A percentile compares a stretch with the other conserved stretches of the same genome.
phyloP scores from a whole-genome alignment of 2,888 invertebrate species.

The Lordiphosa fenestrarum region DNA sequence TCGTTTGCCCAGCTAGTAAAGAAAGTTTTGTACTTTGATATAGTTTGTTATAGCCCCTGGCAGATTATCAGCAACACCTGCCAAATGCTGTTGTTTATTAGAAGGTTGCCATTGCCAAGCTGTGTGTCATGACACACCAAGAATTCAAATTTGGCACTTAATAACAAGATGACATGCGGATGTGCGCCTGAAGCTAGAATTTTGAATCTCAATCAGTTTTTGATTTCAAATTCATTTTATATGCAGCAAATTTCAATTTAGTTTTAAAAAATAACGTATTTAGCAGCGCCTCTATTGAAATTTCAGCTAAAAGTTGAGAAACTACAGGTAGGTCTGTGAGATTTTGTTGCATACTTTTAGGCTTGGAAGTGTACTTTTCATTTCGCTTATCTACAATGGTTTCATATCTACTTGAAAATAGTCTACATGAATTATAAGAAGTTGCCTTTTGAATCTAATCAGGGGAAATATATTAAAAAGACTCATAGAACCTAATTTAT shows the following conservation, averaged over 20 bases:
- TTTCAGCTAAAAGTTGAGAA: too few relatives aligned
- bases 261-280: not conserved
- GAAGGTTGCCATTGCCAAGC: constrained; percentile 36
- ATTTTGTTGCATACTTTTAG: constrained; percentile 2
- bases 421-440: not conserved
- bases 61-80: constrained; percentile 38
- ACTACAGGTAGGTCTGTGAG: too few relatives aligned
- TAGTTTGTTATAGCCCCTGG: constrained; percentile 2
- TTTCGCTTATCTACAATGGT: not conserved
- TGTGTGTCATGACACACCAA: constrained; percentile 3
- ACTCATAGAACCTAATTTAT: too few relatives aligned
- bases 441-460: too few relatives aligned
- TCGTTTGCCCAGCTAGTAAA: constrained; percentile 29
- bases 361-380: not conserved
- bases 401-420: not conserved
- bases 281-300: not conserved
- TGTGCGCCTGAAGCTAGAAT: not conserved
- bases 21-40: constrained; percentile 47
- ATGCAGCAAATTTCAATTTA: too few relatives aligned
- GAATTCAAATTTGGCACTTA: constrained; percentile 32
- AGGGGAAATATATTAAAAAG: too few relatives aligned
- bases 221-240: too few relatives aligned
- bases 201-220: too few relatives aligned
- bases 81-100: constrained; percentile 38
- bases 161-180: constrained; percentile 12